Evolutionary conservation across 2,113 vertebrate genomes (phyloP), one percentile per base, ranked within the genome.

Genomic region (Thamnaconus septentrionalis): DNA sequence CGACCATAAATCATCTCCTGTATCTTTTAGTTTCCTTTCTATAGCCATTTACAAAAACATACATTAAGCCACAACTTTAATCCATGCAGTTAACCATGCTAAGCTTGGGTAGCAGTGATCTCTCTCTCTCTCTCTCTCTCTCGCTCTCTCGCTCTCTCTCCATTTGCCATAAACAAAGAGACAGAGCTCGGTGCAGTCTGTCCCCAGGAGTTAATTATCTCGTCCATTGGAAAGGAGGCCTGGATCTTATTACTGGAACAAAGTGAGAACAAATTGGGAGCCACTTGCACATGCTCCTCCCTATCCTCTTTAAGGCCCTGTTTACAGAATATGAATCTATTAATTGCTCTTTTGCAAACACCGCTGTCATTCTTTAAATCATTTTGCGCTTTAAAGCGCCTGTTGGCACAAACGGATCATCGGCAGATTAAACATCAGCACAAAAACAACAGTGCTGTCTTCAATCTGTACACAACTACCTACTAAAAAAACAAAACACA

Each of bases 241-340:
- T 87, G 89, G 86, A 84, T 91, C 88, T 90, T 91, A 92, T 91
- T 90, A 93, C 88, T 80, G 79, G 74, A 90, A 90, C 90, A 91
- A 91, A 93, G 89, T 85, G 81, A 81, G 85, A 91, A 91, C 89
- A 93, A 92, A 92, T 90, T 89, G 84, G 89, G 85, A 88, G 78
- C 71, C 70, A 69, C 84, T 85, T 87, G 67, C 76, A 66, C 60
- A 51, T 64, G 71, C 64, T 64, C 77, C 72, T 76, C 61, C 78
- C 71, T 59, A 71, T 75, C 66, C 79, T 82, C 76, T 89, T 87
- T 77, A 76, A 85, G 71, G 67, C 68, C 64, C 52, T 66, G 82
- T 84, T 74, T 84, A 80, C 76, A 81, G 69, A 79, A 81, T 82
- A 64, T 63, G 54, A 81, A 82, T 83, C 65, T 78, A 83, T 90